phyloP scores from a whole-genome alignment of 2,888 invertebrate genomes.

The Vesta saturnalis region DNA sequence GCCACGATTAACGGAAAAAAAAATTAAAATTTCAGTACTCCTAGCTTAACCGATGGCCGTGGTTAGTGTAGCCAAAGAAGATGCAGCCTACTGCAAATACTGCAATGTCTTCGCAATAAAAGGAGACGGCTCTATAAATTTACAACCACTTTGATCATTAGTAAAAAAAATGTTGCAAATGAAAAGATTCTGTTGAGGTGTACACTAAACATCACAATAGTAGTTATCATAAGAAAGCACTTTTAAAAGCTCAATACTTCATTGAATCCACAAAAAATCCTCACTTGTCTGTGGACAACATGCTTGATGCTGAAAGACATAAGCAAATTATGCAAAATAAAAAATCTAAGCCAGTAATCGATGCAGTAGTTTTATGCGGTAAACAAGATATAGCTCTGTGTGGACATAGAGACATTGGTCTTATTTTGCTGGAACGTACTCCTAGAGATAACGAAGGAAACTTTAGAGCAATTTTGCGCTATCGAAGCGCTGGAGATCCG shows the following conservation, averaged over 20 bases:
- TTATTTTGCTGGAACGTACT: neutral
- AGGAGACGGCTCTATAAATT: too few relatives aligned
- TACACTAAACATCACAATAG: too few relatives aligned
- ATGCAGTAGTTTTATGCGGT: slow-evolving; percentile 42
- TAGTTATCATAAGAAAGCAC: too few relatives aligned
- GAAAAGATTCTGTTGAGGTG: too few relatives aligned
- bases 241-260: too few relatives aligned
- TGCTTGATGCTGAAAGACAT: slow-evolving; percentile 5
- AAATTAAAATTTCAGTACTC: neutral
- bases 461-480: slow-evolving; percentile 49
- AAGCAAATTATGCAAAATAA: slow-evolving; percentile 3
- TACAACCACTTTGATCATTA: too few relatives aligned
- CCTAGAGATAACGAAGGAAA: slow-evolving; percentile 44
- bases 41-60: neutral
- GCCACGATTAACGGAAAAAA: neutral
- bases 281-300: too few relatives aligned
- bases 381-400: slow-evolving; percentile 46
- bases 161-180: too few relatives aligned
- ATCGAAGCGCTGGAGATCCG: slow-evolving; percentile 46
- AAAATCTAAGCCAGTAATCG: neutral
- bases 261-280: too few relatives aligned
- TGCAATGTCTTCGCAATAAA: too few relatives aligned
- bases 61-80: neutral
- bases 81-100: slow-evolving; percentile 2
- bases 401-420: slow-evolving; percentile 44